phyloP scores from a whole-genome alignment of 2,888 invertebrate genomes.

The Drosophila picticornis region DNA sequence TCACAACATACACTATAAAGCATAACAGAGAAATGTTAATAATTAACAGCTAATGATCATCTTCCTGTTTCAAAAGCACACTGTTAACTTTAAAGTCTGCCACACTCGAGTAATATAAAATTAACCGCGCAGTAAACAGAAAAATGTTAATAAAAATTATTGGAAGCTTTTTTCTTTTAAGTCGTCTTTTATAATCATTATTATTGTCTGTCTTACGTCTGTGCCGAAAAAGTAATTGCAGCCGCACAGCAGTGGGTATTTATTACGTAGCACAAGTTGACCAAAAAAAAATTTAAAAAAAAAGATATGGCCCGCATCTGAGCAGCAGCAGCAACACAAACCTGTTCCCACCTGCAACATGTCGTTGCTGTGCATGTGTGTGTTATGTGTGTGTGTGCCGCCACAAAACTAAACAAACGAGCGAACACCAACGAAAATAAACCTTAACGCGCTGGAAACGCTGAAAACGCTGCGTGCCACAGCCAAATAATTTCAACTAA shows the following conservation, averaged over 20 bases:
- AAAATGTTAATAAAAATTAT: constrained; percentile 14
- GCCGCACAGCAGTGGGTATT: constrained; percentile 72
- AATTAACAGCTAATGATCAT: neutral
- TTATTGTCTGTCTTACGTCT: constrained; percentile 35
- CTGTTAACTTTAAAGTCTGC: neutral
- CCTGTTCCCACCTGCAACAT: constrained; percentile 80
- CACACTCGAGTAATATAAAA: neutral
- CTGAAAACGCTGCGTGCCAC: constrained; percentile 43
- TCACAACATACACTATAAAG: neutral
- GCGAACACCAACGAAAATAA: constrained; percentile 78
- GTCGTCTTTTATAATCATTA: constrained; percentile 10
- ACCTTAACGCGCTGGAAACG: constrained; percentile 58
- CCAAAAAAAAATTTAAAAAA: constrained; percentile 16
- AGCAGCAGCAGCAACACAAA: constrained; percentile 45
- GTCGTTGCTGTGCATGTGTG: constrained; percentile 36
- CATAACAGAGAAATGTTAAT: neutral
- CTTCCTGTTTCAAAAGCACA: neutral
- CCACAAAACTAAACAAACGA: constrained; percentile 81
- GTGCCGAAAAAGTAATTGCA: constrained; percentile 71
- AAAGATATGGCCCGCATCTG: constrained; percentile 77
- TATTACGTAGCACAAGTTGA: constrained; percentile 68
- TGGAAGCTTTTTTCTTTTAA: constrained; percentile 37
- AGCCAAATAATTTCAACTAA: constrained; percentile 55
- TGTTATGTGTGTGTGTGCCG: constrained; percentile 43
- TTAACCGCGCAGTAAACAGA: neutral